phyloP scores from a whole-genome alignment of 2,113 vertebrate genomes.

The Mungos mungo region DNA sequence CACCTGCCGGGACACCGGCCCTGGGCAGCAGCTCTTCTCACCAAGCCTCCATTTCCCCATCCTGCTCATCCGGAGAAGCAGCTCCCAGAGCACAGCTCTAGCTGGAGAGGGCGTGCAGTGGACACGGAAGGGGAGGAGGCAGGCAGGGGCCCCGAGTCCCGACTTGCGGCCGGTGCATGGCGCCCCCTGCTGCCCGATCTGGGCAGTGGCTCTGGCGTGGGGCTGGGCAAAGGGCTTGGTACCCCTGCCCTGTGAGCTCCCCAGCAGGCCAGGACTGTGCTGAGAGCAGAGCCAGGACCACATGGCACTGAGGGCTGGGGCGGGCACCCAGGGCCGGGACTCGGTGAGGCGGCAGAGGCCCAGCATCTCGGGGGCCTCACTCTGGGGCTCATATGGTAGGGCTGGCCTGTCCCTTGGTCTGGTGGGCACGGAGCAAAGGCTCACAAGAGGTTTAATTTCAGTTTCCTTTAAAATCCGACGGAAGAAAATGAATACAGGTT shows the following conservation, averaged over 20 bases:
- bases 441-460: accelerated
- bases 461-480: neutral
- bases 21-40: accelerated
- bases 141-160: accelerated
- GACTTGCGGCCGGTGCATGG: neutral
- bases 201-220: neutral
- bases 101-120: accelerated
- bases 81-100: no score
- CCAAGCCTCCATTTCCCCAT: neutral
- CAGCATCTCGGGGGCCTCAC: neutral
- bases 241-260: no score
- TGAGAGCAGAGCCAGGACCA: neutral
- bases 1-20: accelerated
- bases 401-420: accelerated
- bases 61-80: no score
- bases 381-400: neutral
- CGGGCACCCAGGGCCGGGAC: neutral
- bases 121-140: accelerated
- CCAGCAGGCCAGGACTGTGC: neutral
- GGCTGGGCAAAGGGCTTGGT: neutral
- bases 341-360: neutral
- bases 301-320: neutral
- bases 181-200: neutral
- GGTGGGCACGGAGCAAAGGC: neutral
- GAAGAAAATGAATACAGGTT: neutral